Evolutionary conservation across 2,797 vertebrate species (phyloP).

Genomic region (Sylvia borin): DNA sequence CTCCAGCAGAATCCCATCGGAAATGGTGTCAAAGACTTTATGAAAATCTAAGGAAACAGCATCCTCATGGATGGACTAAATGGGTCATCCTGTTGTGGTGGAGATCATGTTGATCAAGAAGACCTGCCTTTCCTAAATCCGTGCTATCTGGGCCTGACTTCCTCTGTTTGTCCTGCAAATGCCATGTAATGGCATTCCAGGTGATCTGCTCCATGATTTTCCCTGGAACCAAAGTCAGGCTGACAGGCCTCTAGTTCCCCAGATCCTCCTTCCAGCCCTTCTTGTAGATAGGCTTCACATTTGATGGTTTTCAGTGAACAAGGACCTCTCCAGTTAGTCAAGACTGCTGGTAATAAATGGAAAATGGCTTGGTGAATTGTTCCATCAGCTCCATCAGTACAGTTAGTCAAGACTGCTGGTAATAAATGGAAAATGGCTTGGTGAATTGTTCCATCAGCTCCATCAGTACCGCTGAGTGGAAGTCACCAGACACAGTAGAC

Average conservation of each 20-base stretch:
- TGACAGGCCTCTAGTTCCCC: not conserved
- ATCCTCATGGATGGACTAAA: not conserved
- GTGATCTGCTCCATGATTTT: not conserved
- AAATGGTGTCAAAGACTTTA: not conserved
- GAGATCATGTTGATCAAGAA: not conserved
- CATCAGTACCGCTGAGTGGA: accelerated
- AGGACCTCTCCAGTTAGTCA: not conserved
- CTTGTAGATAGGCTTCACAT: not conserved
- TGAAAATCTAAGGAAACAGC: not conserved
- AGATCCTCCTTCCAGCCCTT: not conserved
- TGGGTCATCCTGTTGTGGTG: not conserved
- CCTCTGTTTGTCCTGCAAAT: not conserved
- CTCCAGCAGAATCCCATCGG: not conserved
- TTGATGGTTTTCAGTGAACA: not conserved
- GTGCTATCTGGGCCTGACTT: not conserved
- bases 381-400: too few relatives aligned
- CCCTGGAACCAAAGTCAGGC: not conserved
- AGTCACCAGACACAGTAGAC: not conserved
- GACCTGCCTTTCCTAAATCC: not conserved
- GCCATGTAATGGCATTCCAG: not conserved
- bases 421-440: not conserved
- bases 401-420: not conserved
- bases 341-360: not conserved
- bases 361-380: not conserved
- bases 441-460: not conserved